Conservation (phyloP, 1,140 invertebrate genomes). For the Calliphora vicina region DNA sequence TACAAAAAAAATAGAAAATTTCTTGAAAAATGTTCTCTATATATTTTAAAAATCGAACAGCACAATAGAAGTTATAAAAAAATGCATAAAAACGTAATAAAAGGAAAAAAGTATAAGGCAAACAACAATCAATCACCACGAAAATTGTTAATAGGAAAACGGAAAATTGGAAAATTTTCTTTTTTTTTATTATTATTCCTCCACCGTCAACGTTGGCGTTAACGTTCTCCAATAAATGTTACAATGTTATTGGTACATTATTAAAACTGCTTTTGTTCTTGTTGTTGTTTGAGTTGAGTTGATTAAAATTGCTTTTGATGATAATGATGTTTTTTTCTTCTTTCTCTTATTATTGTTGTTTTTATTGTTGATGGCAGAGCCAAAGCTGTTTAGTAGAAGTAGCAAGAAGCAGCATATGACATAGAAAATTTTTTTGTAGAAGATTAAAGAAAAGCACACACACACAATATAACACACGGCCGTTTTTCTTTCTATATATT, state of each 20-base stretch:
- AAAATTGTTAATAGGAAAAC: neutral
- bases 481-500: constrained; percentile 18
- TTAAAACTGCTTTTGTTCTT: neutral
- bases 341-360: constrained; percentile 14
- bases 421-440: neutral
- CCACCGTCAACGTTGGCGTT: neutral
- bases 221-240: neutral
- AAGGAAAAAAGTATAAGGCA: neutral
- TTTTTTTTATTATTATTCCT: neutral
- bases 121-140: neutral
- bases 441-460: constrained; percentile 1
- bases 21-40: neutral
- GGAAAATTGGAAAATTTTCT: neutral
- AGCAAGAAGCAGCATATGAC: constrained; percentile 12
- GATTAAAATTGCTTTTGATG: constrained; percentile 6
- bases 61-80: neutral
- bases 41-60: neutral
- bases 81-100: neutral
- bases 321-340: constrained; percentile 39
- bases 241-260: neutral
- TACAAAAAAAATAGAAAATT: neutral
- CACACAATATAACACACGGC: neutral
- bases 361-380: constrained; percentile 11
- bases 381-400: constrained; percentile 7
- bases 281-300: neutral